Evolutionary conservation across 2,797 vertebrate species (phyloP).

Genomic region (Vespertilio murinus): DNA sequence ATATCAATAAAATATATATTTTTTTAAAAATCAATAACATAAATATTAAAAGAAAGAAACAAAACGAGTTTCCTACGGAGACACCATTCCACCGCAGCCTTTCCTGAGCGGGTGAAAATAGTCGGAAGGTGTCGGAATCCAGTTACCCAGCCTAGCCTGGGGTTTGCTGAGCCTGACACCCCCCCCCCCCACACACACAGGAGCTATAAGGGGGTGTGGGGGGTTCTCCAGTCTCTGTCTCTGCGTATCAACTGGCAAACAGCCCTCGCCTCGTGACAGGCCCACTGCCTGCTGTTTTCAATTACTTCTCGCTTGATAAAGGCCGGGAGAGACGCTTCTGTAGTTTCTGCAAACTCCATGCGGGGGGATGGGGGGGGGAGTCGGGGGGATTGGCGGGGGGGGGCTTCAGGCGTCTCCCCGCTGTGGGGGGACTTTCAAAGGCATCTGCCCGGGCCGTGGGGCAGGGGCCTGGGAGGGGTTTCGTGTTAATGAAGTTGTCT

Average conservation of each 20-base stretch:
- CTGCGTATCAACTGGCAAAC: background rate
- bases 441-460: constrained; percentile 56
- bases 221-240: background rate
- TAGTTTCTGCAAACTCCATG: constrained; percentile 24
- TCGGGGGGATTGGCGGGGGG: no score
- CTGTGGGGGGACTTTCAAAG: constrained; percentile 62
- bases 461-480: constrained; percentile 60
- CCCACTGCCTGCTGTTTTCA: background rate
- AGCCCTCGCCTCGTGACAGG: background rate
- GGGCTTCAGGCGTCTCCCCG: constrained; percentile 44
- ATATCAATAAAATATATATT: no score
- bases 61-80: no score
- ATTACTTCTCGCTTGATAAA: background rate
- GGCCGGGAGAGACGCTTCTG: background rate
- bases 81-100: no score
- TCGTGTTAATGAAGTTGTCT: constrained; percentile 62
- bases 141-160: no score
- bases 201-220: background rate
- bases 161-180: no score
- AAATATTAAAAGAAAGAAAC: no score
- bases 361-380: no score
- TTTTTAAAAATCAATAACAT: no score
- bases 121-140: no score
- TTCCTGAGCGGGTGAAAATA: no score
- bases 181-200: no score